Evolutionary conservation across 1,140 invertebrate species (phyloP), one percentile per base, ranked within the genome.

Genomic region (Bemisia tabaci): DNA sequence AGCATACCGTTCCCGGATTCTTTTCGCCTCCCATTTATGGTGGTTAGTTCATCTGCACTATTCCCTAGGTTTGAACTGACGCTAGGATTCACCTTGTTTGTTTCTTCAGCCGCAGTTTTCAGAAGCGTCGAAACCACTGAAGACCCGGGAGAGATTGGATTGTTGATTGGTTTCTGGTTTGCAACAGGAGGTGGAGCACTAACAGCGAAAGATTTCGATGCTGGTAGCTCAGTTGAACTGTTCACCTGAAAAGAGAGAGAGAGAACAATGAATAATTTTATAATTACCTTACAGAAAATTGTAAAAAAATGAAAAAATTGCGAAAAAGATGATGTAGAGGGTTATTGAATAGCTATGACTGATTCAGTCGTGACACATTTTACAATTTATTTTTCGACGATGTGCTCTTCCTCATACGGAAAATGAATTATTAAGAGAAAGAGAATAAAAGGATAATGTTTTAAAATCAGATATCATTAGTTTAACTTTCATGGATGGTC

Each of bases 1-100:
- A 92, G 77, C 73, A 87, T 79, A 22, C 77, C 77, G 26, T 79
- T 76, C 21, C 74, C 74, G 33, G 33, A 9, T 48, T 48, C 33
- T 48, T 48, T 48, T 17, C 33, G 5, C 17, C 33, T 48, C 5
- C 33, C 17, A 17, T 48, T 48, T 48, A 17, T 17, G 5, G 33
- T 9, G 5, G 33, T 48, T 48, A 48, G 17, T 17, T 48, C 33
- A 48, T 48, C 33, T 9, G 33, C 33, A 48, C 33, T 17, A 48
- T 48, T 48, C 17, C 17, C 33, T 48, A 48, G 33, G 5, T 48
- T 48, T 9, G 33, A 9, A 48, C 33, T 48, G 33, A 17, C 33
- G n/a, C 17, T 48, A 48, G 33, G 17, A 48, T 48, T 48, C 17
- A 48, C 33, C 17, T 48, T 48, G 33, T 17, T 48, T 17, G 17